Percentiles rank a stretch among this genome's conserved stretches.
phyloP scores from a whole-genome alignment of 1,140 invertebrate genomes.

The Drepana arcuata region DNA sequence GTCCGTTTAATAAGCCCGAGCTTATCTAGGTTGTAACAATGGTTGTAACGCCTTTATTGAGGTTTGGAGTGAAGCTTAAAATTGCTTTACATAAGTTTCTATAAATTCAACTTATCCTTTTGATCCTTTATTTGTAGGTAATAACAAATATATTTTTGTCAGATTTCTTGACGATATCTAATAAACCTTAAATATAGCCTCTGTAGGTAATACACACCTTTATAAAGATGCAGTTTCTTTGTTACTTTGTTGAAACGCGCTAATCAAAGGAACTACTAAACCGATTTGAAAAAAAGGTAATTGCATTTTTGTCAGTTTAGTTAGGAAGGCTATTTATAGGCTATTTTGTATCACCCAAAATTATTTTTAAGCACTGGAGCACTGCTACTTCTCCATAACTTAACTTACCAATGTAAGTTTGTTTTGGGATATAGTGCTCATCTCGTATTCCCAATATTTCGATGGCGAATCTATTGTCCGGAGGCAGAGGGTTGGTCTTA shows the following conservation, averaged over 20 bases:
- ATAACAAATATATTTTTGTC: not conserved
- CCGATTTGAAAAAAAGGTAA: not conserved
- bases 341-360: no score
- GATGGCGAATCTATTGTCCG: constrained; percentile 45
- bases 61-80: no score
- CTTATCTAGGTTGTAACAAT: not conserved
- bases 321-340: no score
- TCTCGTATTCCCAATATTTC: constrained; percentile 34
- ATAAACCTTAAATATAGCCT: no score
- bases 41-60: not conserved
- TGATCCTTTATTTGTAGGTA: not conserved
- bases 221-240: not conserved
- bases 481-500: constrained; percentile 36
- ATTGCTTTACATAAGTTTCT: not conserved
- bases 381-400: not conserved
- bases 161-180: no score
- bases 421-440: constrained; percentile 37
- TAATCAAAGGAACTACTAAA: not conserved
- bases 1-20: not conserved
- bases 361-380: no score
- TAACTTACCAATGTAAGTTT: constrained; percentile 36
- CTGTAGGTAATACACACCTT: no score
- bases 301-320: no score
- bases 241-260: not conserved
- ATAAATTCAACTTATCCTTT: not conserved